Conservation (phyloP, 2,888 invertebrate species). For the Ischnura elegans region DNA sequence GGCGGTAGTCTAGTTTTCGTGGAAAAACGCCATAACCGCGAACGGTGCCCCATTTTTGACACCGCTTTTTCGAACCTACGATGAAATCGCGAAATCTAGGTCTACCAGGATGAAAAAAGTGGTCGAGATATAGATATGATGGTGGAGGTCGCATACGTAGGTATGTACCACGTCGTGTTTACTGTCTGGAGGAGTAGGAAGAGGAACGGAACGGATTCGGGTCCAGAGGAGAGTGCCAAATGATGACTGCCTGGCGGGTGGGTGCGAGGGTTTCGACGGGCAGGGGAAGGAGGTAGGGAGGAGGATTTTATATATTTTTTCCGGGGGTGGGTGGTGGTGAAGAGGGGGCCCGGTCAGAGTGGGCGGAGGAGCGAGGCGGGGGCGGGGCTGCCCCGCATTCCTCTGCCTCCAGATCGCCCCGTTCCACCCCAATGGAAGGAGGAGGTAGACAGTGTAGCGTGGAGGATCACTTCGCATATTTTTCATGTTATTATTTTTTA, state of each 20-base stretch:
- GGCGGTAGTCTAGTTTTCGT: too few species aligned
- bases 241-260: constrained; percentile 40
- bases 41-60: too few species aligned
- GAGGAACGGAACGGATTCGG: constrained; percentile 43
- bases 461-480: neutral
- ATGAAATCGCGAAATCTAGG: too few species aligned
- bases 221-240: constrained; percentile 60
- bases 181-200: neutral
- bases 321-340: constrained; percentile 24
- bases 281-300: neutral
- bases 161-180: neutral
- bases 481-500: neutral
- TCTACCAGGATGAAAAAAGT: neutral
- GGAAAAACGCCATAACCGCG: too few species aligned
- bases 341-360: neutral
- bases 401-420: constrained; percentile 64
- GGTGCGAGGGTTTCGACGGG: neutral
- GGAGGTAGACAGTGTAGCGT: neutral
- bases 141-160: neutral
- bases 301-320: too few species aligned
- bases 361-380: constrained; percentile 60
- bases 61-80: too few species aligned
- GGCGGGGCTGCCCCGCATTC: constrained; percentile 65
- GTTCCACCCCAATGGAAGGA: neutral
- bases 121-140: neutral